Evolutionary conservation across 1,140 invertebrate genomes (phyloP), one percentile per base, ranked within the genome.

Genomic region (Bombus superbus): DNA sequence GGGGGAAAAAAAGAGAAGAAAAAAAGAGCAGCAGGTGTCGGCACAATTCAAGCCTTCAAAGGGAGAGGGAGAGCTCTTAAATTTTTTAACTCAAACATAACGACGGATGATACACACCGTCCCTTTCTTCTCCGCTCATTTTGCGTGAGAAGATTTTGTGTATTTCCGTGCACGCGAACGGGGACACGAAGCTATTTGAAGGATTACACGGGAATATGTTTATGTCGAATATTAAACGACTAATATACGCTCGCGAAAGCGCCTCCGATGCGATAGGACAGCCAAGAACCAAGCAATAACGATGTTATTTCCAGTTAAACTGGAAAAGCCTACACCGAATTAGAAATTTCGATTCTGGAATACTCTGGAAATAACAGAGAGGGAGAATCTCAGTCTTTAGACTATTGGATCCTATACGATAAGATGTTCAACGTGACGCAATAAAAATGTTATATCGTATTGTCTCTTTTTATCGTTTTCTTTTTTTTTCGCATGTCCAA

Each of bases 21-120:
- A 76, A 64, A 71, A 57, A 66, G 74, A 80, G 77, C 71, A 87
- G 86, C 77, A 85, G 86, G 83, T 85, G 86, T 78, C 86, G 80
- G 77, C 78, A 80, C 66, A 72, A 85, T 87, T 87, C 82, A 35
- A 78, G 32, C 57, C 64, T 59, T 76, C 86, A 88, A 86, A 86
- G 81, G 74, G 44, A 68, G 73, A 81, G 81, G 75, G 35, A 81
- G 85, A 81, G 42, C 57, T 87, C 76, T 81, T 69, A 74, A 85
- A 85, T 81, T 85, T 88, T 89, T 86, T 66, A 89, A 86, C 59
- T 86, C 77, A 89, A 89, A 89, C 78, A 86, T 86, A 89, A 86
- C 87, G 76, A 81, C 76, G 83, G 78, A 81, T 89, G 87, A 86
- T 86, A 71, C 81, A 59, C 83, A 35, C 75, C 53, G 40, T 72